Conservation (phyloP, 2,888 invertebrate genomes). For the Drosophila ezoana region DNA sequence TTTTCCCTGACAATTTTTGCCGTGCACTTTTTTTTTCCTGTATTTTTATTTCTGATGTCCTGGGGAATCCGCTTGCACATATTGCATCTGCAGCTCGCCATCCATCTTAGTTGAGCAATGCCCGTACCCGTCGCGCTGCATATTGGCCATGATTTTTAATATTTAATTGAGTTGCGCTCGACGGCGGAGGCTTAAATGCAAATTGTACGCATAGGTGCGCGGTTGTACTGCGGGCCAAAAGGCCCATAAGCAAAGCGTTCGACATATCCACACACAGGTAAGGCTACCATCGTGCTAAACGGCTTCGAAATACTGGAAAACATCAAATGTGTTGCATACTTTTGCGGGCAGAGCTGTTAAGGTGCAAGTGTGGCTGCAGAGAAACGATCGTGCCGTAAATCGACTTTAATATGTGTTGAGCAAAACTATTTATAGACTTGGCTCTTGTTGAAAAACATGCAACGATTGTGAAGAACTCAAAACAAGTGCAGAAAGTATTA, state of each 20-base stretch:
- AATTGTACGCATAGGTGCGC: constrained; percentile 78
- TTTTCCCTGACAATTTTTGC: constrained; percentile 1
- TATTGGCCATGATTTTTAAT: constrained; percentile 74
- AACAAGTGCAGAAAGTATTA: no score
- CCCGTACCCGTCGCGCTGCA: background rate
- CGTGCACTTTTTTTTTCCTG: constrained; percentile 1
- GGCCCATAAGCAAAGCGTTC: background rate
- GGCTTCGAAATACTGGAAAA: no score
- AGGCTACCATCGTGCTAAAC: no score
- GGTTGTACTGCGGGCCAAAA: constrained; percentile 55
- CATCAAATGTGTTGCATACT: constrained; percentile 42
- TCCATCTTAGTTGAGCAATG: constrained; percentile 45
- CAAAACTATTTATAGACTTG: no score
- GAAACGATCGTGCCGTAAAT: no score
- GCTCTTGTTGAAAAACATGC: no score
- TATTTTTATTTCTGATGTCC: constrained; percentile 20
- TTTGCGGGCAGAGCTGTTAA: constrained; percentile 21
- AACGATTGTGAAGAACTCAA: no score
- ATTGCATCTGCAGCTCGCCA: constrained; percentile 27
- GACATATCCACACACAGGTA: no score
- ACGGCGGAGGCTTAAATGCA: constrained; percentile 75
- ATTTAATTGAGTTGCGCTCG: constrained; percentile 75
- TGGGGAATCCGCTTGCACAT: constrained; percentile 16
- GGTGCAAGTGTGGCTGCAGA: no score
- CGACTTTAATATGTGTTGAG: no score